phyloP scores from a whole-genome alignment of 2,113 vertebrate species.

The Lampris incognitus region DNA sequence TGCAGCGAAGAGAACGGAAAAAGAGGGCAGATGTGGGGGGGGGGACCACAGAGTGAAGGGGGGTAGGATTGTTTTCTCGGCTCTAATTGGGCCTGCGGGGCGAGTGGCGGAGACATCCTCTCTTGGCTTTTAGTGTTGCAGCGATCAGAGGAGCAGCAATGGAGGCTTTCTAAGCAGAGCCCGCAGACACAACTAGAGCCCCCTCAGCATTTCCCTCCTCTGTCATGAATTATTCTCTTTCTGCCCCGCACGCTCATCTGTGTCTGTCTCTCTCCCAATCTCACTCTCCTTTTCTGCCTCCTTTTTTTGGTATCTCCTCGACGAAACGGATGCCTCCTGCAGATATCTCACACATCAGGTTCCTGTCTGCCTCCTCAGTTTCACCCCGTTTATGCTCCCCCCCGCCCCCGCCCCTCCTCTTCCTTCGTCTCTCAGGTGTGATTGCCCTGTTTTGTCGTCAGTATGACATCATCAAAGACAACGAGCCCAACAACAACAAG shows the following conservation, averaged over 20 bases:
- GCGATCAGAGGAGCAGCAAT: slow-evolving; percentile 36
- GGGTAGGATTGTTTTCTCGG: slow-evolving; percentile 42
- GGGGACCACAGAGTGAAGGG: slow-evolving; percentile 23
- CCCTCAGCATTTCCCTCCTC: slow-evolving; percentile 17
- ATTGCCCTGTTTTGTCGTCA: slow-evolving; percentile 97
- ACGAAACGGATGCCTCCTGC: slow-evolving; percentile 21
- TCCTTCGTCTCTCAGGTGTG: slow-evolving; percentile 83
- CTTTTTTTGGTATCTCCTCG: slow-evolving; percentile 27
- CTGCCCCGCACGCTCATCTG: neutral
- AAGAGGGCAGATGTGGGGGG: neutral
- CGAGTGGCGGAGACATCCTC: slow-evolving; percentile 42
- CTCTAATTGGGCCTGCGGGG: slow-evolving; percentile 69
- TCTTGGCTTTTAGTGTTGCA: slow-evolving; percentile 36
- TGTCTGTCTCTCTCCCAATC: slow-evolving; percentile 24
- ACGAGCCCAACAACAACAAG: slow-evolving; percentile 97
- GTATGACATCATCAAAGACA: slow-evolving; percentile 98
- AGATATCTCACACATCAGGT: slow-evolving; percentile 27
- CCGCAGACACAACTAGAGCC: slow-evolving; percentile 13
- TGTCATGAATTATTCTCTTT: slow-evolving; percentile 63
- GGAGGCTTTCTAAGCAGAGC: slow-evolving; percentile 57
- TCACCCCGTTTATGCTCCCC: neutral
- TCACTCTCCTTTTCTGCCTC: slow-evolving; percentile 5
- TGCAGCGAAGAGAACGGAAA: neutral
- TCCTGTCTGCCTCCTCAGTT: slow-evolving; percentile 19
- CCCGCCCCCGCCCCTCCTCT: slow-evolving; percentile 4